Evolutionary conservation across 2,113 vertebrate genomes (phyloP).

Genomic region (Trochalopteron elliotii): DNA sequence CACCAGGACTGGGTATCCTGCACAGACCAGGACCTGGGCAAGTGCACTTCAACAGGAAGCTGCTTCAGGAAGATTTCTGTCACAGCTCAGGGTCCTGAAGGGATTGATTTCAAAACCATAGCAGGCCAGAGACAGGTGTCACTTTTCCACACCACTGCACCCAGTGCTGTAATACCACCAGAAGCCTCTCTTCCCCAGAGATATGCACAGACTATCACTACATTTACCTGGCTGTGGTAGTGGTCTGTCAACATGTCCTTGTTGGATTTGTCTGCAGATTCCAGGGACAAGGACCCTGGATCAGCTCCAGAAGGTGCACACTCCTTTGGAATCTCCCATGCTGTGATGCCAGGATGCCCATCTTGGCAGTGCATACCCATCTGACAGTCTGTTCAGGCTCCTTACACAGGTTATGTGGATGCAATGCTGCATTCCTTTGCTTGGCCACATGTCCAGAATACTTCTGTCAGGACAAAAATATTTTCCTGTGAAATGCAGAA

Average conservation of each 20-base stretch:
- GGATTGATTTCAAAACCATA: not conserved
- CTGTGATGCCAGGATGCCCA: not conserved
- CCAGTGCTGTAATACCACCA: not conserved
- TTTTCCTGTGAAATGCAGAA: not conserved
- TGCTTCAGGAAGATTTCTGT: not conserved
- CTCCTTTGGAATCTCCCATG: not conserved
- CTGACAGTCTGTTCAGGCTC: not conserved
- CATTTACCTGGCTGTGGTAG: not conserved
- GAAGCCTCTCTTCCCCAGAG: not conserved
- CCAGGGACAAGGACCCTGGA: not conserved
- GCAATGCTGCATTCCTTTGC: not conserved
- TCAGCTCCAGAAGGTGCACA: not conserved
- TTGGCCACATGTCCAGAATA: not conserved
- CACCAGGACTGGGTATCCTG: not conserved
- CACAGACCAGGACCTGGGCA: not conserved
- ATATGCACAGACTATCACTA: not conserved
- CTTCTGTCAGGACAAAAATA: not conserved
- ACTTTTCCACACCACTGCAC: not conserved
- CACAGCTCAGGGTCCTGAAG: not conserved
- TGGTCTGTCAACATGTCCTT: not conserved
- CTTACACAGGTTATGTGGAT: not conserved
- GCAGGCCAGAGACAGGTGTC: not conserved
- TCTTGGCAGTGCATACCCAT: not conserved
- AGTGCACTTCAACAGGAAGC: not conserved
- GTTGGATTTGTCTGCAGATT: not conserved